Evolutionary conservation across 1,140 invertebrate genomes (phyloP), one percentile per base, ranked within the genome.

Genomic region (Portunus trituberculatus): DNA sequence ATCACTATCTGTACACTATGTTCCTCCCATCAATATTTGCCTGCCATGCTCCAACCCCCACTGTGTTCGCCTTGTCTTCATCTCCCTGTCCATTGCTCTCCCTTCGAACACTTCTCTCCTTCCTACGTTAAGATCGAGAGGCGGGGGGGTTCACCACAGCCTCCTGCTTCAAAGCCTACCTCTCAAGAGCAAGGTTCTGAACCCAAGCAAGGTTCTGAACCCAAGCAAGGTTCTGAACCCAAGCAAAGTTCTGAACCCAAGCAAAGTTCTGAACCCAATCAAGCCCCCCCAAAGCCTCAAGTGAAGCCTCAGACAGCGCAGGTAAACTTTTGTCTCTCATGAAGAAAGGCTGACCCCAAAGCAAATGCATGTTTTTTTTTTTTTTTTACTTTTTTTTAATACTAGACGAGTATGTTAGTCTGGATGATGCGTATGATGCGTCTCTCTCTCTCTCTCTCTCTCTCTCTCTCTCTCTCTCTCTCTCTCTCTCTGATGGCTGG

Each of bases 51-150:
- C 10, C 52, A 1, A 59, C 52, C 52, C 16, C 12, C 52, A 59
- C 52, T 59, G 16, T 59, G 39, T 89, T 89, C 20, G 10, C 52
- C 25, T 32, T n/a, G 14, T 28, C 25, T 87, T 31, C 39, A 48
- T 32, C 32, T 28, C 82, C 45, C 45, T 29, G 45, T 32, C 45
- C 52, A 52, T 52, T 59, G 7, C 92, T 59, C 92, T 31, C n/a
- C 67, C 52, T 86, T 59, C 52, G 52, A 59, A 59, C 16, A 25
- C 46, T 83, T 32, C 67, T 87, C 82, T 25, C 86, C 48, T 46
- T 84, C 29, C 28, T 86, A 46, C 92, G 29, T n/a, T 93, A 87
- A 87, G 92, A 32, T 48, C 86, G 83, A 87, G 92, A 93, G 92
- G 28, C 45, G 20, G 83, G 82, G 16, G 52, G 52, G 52, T 29